A percentile compares a stretch with the other conserved stretches of the same genome.
Conservation (phyloP, 2,797 vertebrate genomes). For the Tangara arthus region DNA sequence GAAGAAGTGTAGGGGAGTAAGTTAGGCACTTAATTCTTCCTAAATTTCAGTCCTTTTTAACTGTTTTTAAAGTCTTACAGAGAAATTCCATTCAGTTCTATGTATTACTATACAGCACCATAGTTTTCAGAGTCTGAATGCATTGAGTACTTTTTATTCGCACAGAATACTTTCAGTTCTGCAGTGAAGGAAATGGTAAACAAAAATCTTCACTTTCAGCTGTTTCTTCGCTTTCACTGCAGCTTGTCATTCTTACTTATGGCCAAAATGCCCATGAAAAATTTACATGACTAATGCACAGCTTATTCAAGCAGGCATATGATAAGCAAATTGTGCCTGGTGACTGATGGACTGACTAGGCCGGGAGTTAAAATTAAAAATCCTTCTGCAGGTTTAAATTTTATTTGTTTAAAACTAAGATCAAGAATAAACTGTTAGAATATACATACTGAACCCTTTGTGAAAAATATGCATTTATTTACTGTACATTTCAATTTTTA, state of each 20-base stretch:
- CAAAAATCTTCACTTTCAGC: background rate
- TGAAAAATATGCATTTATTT: background rate
- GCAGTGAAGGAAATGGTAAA: background rate
- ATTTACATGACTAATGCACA: background rate
- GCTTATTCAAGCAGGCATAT: background rate
- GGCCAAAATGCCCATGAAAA: background rate
- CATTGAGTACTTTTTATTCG: background rate
- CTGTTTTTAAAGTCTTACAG: background rate
- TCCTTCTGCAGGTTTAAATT: background rate
- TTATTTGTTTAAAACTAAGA: background rate
- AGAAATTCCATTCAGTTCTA: background rate
- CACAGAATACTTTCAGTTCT: background rate
- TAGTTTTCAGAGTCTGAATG: background rate
- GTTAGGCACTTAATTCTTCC: background rate
- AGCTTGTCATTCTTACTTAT: background rate
- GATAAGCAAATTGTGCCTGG: background rate
- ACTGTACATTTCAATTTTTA: background rate
- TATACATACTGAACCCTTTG: background rate
- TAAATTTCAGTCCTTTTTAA: background rate
- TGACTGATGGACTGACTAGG: conserved; percentile 9
- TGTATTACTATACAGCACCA: background rate
- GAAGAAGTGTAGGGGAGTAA: background rate
- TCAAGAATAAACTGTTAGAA: background rate
- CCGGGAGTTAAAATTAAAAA: background rate
- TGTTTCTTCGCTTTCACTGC: background rate